Percentiles rank a stretch among this genome's conserved stretches.
Evolutionary conservation across 2,797 vertebrate genomes (phyloP).

Genomic region (Anas flavirostris): DNA sequence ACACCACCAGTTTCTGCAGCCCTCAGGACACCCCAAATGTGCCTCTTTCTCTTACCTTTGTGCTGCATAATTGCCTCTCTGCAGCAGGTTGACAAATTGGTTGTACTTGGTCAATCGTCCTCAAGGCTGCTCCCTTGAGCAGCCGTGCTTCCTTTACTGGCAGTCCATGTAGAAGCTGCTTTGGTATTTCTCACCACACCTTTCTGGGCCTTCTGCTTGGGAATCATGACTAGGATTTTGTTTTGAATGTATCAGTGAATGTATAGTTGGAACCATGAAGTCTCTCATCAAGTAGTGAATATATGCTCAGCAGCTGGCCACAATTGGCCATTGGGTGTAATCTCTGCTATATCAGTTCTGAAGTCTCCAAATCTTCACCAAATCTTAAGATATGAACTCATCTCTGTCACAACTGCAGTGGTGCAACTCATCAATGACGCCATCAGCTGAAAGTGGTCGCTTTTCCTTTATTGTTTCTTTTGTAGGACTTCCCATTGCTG

Average conservation of each 20-base stretch:
- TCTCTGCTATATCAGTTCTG: constrained; percentile 7
- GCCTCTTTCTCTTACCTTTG: not conserved
- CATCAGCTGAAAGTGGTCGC: constrained; percentile 52
- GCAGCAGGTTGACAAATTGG: not conserved
- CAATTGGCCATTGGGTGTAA: not conserved
- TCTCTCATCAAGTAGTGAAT: not conserved
- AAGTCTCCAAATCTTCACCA: constrained; percentile 42
- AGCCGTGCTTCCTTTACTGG: not conserved
- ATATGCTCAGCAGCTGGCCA: not conserved
- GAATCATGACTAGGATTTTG: not conserved
- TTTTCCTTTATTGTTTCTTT: constrained; percentile 53
- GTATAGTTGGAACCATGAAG: not conserved
- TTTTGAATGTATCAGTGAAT: not conserved
- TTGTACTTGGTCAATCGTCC: not conserved
- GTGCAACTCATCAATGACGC: not conserved
- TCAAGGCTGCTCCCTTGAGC: not conserved
- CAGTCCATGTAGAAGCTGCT: not conserved
- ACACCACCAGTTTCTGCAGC: not conserved
- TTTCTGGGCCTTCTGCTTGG: not conserved
- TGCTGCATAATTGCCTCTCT: not conserved
- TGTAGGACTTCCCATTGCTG: constrained; percentile 26
- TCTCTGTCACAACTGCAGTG: not conserved
- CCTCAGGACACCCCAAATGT: not conserved
- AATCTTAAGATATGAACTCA: not conserved
- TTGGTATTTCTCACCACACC: not conserved